These are phyloP conservation scores for Dolomedes plantarius DNA, from an alignment of 2,888 invertebrate species.

Conservation along the genomic window DNA sequence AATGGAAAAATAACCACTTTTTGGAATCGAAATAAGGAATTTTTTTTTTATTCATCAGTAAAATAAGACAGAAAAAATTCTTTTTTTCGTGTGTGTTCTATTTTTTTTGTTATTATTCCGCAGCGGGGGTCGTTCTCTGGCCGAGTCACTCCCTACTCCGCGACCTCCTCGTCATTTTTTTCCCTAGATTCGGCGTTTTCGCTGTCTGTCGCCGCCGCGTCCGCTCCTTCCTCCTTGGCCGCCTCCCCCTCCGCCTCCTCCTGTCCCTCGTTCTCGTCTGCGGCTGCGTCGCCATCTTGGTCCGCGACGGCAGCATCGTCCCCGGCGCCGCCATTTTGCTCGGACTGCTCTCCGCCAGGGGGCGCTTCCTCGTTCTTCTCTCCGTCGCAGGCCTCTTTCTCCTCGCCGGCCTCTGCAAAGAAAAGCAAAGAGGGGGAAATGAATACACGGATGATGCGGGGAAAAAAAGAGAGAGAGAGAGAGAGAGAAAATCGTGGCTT, in stretches of 20 bases:
- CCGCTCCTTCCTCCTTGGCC: slow-evolving; percentile 18
- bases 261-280: slow-evolving; percentile 23
- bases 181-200: slow-evolving; percentile 63
- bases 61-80: slow-evolving; percentile 44
- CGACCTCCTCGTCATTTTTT: slow-evolving; percentile 51
- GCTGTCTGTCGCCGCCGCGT: slow-evolving; percentile 45
- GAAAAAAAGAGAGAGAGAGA: too few species aligned
- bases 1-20: slow-evolving; percentile 52
- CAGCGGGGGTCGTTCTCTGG: too few species aligned
- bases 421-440: not conserved
- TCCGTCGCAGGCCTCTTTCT: slow-evolving; percentile 57
- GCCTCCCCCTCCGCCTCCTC: slow-evolving; percentile 29
- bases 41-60: slow-evolving; percentile 11
- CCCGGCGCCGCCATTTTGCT: slow-evolving; percentile 63
- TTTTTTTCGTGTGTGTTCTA: slow-evolving; percentile 20
- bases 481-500: not conserved
- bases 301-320: slow-evolving; percentile 40
- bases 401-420: slow-evolving; percentile 32
- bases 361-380: slow-evolving; percentile 35
- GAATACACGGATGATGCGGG: too few species aligned
- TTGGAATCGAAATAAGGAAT: slow-evolving; percentile 46
- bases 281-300: slow-evolving; percentile 58
- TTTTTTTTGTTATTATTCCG: slow-evolving; percentile 18
- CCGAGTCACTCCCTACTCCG: slow-evolving; percentile 35
- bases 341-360: slow-evolving; percentile 38